phyloP scores from a whole-genome alignment of 2,888 invertebrate genomes.

The Oligia fasciuncula region DNA sequence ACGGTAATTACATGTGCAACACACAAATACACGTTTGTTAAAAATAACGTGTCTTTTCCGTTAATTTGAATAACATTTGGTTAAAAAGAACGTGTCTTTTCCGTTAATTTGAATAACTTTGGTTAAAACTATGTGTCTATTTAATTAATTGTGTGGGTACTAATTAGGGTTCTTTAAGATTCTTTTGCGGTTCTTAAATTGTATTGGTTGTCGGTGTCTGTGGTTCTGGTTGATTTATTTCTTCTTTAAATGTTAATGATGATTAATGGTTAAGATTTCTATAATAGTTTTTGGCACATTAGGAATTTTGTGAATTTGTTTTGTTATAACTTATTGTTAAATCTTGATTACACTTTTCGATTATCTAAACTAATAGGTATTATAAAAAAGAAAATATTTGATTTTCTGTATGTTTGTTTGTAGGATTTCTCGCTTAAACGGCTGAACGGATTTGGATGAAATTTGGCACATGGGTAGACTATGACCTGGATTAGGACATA shows the following conservation, averaged over 20 bases:
- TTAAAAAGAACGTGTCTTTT: conserved; percentile 9
- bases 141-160: conserved; percentile 57
- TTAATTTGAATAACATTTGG: conserved; percentile 53
- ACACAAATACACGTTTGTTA: too few species aligned
- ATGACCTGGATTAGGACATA: neutral
- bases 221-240: conserved; percentile 43
- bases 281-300: conserved; percentile 20
- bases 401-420: neutral
- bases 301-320: neutral
- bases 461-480: neutral
- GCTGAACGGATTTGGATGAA: neutral
- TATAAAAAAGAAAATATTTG: neutral
- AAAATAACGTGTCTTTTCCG: conserved; percentile 21
- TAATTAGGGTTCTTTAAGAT: conserved; percentile 47
- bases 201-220: conserved; percentile 29
- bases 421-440: neutral
- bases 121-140: conserved; percentile 54
- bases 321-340: neutral
- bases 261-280: conserved; percentile 22
- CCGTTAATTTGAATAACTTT: conserved; percentile 54
- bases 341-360: neutral
- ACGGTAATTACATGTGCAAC: conserved; percentile 61
- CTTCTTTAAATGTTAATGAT: conserved; percentile 25
- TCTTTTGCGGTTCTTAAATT: conserved; percentile 44
- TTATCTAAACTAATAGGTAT: neutral